Base-by-base conservation (phyloP, 2,113 vertebrate species). In the Notechis scutatus region DNA sequence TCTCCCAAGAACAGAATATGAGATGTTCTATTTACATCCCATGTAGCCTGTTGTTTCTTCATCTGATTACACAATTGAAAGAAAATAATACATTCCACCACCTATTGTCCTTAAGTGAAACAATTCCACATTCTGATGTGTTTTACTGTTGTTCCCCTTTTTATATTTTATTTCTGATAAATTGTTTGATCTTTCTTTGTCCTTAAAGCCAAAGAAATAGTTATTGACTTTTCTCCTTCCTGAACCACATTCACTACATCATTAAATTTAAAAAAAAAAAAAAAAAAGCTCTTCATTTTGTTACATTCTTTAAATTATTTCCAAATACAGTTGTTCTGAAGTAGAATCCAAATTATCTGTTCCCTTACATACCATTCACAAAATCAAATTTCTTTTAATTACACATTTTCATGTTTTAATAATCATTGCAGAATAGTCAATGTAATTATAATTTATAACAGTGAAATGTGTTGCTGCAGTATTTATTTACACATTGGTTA, bases 141-240 rank as follows among this genome's bases (percentile, higher is more conserved):
- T 81, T 94, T 95, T 42, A 91, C 29, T 91, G 57, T 95, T 95
- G 61, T 0, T 50, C 0, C 88, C 87, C 81, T 86, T 26, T 88
- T 88, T 64, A 90, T 69, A 57, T 93, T 94, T 95, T 55, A 57
- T 94, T 23, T 81, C 91, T 88, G 69, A 85, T 93, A 91, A 81
- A 92, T 94, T 95, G 54, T 96, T 96, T 95, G 92, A 95, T 96
- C 94, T 95, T 93, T 93, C 91, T 59, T 93, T 93, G 93, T 94
- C 92, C 91, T 95, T 93, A 81, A 93, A 94, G 90, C 90, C 69
- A 87, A 91, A 93, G 85, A 86, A 91, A 50, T 93, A 94, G 92
- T 91, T 57, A 89, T 47, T 96, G 15, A 34, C 59, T 89, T 94
- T 95, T 96, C 90, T 96, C 94, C 93, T 94, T 95, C 90, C 47